phyloP scores from a whole-genome alignment of 2,113 vertebrate genomes.

The Misgurnus mizolepis region DNA sequence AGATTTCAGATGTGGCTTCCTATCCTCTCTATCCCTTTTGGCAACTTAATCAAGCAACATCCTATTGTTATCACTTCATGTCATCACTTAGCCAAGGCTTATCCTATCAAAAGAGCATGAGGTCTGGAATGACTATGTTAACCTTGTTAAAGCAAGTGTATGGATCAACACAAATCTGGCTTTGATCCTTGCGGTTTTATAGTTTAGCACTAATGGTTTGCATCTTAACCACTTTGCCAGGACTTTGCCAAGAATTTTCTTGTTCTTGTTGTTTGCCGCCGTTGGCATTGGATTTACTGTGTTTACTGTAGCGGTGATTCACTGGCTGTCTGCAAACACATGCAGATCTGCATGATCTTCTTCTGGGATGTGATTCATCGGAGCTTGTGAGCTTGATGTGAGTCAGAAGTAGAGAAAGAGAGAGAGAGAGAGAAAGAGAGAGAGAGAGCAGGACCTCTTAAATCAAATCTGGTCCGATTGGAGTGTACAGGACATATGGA shows the following conservation, averaged over 20 bases:
- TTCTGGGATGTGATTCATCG: not conserved
- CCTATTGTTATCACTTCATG: conserved; percentile 1
- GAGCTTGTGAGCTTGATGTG: not conserved
- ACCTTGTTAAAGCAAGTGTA: conserved; percentile 31
- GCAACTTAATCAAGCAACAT: conserved; percentile 11
- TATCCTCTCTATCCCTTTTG: not conserved
- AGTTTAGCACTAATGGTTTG: conserved; percentile 16
- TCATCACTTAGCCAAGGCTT: conserved; percentile 10
- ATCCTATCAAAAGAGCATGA: conserved; percentile 24
- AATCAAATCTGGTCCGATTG: conserved; percentile 26
- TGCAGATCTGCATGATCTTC: conserved; percentile 1
- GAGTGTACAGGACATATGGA: conserved; percentile 48
- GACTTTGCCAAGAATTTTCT: conserved; percentile 33
- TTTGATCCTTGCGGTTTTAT: conserved; percentile 45
- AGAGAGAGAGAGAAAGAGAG: not conserved
- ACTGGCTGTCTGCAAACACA: conserved; percentile 7
- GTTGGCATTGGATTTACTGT: conserved; percentile 31
- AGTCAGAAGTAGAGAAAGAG: not conserved
- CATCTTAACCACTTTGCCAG: conserved; percentile 39
- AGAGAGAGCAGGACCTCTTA: conserved; percentile 48
- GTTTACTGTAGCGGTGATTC: conserved; percentile 23
- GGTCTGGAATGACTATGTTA: conserved; percentile 25
- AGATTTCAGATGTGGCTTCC: conserved; percentile 15
- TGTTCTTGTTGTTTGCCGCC: conserved; percentile 8
- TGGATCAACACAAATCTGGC: conserved; percentile 42